Percentiles rank a stretch among this genome's conserved stretches.
These are phyloP conservation scores for Exocentrus adspersus DNA, from an alignment of 2,888 invertebrate species.

Conservation along the genomic window DNA sequence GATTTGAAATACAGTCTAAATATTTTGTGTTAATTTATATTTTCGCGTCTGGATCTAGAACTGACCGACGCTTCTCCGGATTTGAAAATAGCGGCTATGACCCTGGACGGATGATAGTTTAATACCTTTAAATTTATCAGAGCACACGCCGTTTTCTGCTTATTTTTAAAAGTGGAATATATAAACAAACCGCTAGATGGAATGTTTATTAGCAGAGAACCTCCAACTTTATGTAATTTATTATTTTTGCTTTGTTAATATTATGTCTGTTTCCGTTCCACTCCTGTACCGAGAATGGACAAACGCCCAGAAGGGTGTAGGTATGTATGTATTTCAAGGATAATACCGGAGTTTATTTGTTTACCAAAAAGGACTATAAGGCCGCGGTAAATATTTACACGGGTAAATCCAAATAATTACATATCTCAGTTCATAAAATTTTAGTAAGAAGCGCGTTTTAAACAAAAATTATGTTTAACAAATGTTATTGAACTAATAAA, in stretches of 20 bases:
- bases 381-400: constrained; percentile 28
- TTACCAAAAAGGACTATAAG: neutral
- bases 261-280: neutral
- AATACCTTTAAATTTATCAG: neutral
- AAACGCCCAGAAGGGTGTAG: neutral
- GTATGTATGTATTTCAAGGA: neutral
- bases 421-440: constrained; percentile 27
- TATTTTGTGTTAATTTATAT: no score
- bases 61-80: no score
- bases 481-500: constrained; percentile 15
- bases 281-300: neutral
- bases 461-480: constrained; percentile 2
- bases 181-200: constrained; percentile 1
- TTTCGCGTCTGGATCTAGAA: no score
- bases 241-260: neutral
- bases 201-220: neutral
- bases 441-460: neutral
- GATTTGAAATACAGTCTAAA: no score
- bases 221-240: neutral
- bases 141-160: neutral
- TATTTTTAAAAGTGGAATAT: neutral
- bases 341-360: neutral
- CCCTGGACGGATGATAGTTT: neutral
- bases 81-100: no score
- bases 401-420: constrained; percentile 29